Base-by-base conservation (phyloP, 2,113 vertebrate genomes). In the Chiloscyllium plagiosum region DNA sequence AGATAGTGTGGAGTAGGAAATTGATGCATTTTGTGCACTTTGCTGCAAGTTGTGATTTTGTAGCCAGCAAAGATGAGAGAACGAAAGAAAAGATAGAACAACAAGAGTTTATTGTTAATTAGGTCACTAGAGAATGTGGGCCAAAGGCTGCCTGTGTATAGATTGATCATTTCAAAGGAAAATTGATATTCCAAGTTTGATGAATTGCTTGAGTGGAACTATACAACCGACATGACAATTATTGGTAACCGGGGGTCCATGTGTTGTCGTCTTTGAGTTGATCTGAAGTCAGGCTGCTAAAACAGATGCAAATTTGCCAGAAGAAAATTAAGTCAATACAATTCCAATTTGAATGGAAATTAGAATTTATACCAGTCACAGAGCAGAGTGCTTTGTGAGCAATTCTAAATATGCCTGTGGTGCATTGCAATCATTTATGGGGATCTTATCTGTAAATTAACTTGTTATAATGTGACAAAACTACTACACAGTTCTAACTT, bases 331-430 rank as follows among this genome's bases (percentile, higher is more conserved):
- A 94, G 68, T 95, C 69, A 95, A 95, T 95, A 95, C 94, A 95
- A 72, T 95, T 95, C 69, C 94, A 95, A 95, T 95, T 95, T 95
- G 94, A 95, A 95, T 95, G 69, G 94, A 95, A 95, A 95, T 95
- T 95, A 95, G 69, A 72, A 95, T 72, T 95, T 95, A 95, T 24
- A 95, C 94, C 42, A 72, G 69, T 33, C 69, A 52, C 69, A 72
- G 69, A 72, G 37, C 93, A 70, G 37, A 52, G 26, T 19, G 37
- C 42, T n/a, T 47, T 1, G 24, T 8, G 69, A 95, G 47, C 68
- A 52, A 37, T 17, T 33, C 42, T 76, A 66, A 95, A 26, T 95
- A 72, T 50, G 69, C 94, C 94, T 29, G 69, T 50, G 94, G 94
- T 95, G 37, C 13, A 13, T 42, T 76, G 94, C 37, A 95, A 95